Percentiles rank a stretch among this genome's conserved stretches.
These are phyloP conservation scores for Chamaea fasciata DNA, from an alignment of 2,113 vertebrate species.

Conservation along the genomic window DNA sequence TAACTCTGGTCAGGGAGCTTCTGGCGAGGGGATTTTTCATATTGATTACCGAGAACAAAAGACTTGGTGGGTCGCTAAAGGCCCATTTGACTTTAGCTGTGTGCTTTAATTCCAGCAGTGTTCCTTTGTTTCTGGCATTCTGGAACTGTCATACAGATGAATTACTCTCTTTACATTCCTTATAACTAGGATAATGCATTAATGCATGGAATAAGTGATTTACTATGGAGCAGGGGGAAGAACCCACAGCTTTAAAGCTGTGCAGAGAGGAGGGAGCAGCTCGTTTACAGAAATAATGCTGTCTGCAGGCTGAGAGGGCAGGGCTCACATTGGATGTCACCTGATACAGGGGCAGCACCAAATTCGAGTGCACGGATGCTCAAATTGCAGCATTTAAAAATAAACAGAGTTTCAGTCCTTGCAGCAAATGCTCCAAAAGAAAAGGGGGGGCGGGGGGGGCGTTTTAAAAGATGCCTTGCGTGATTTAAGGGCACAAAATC, in stretches of 20 bases:
- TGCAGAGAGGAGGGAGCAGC: neutral
- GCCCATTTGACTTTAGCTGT: neutral
- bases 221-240: neutral
- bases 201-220: neutral
- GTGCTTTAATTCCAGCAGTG: neutral
- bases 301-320: neutral
- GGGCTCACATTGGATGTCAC: neutral
- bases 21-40: neutral
- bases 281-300: neutral
- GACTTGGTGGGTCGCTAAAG: neutral
- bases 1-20: neutral
- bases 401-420: neutral
- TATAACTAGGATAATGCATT: neutral
- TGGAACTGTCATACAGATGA: neutral
- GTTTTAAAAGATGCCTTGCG: neutral
- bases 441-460: too few relatives aligned
- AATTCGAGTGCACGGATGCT: neutral
- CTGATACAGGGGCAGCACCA: neutral
- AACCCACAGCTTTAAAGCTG: neutral
- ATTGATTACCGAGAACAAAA: neutral
- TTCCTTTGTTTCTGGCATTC: neutral
- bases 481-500: neutral
- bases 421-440: neutral
- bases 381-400: slow-evolving; percentile 11
- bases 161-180: neutral